Percentiles rank a stretch among this genome's conserved stretches.
Evolutionary conservation across 1,140 invertebrate genomes (phyloP).

Genomic region (Nilaparvata lugens): DNA sequence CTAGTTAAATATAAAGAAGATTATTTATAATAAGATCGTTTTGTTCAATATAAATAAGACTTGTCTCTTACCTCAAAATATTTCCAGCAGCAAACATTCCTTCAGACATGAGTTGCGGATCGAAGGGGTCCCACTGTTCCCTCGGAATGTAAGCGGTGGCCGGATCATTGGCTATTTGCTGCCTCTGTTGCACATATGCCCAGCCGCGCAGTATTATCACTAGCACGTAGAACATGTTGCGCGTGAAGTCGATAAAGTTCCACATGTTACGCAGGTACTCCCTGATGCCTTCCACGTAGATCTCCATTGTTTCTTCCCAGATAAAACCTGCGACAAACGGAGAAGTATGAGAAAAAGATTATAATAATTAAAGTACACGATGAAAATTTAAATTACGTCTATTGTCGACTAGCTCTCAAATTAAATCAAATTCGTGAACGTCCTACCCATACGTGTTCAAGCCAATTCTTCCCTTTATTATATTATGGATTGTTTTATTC

Average conservation of each 20-base stretch:
- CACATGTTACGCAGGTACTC: conserved; percentile 85
- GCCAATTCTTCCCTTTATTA: too few relatives aligned
- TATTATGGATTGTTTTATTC: too few relatives aligned
- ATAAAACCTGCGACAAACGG: conserved; percentile 60
- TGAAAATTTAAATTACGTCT: too few relatives aligned
- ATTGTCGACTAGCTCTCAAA: too few relatives aligned
- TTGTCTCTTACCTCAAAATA: conserved; percentile 68
- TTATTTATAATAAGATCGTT: too few relatives aligned
- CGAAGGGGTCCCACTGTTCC: conserved; percentile 85
- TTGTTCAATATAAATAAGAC: too few relatives aligned
- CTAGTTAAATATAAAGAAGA: too few relatives aligned
- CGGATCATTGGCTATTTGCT: conserved; percentile 53
- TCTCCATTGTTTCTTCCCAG: conserved; percentile 83
- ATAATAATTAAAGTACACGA: too few relatives aligned
- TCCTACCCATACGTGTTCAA: too few relatives aligned
- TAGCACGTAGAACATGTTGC: conserved; percentile 74
- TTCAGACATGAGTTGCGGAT: conserved; percentile 89
- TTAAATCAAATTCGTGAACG: too few relatives aligned
- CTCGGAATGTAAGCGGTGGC: conserved; percentile 61
- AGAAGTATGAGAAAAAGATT: background rate
- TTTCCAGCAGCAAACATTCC: conserved; percentile 92
- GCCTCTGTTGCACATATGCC: conserved; percentile 63
- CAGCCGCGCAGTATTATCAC: conserved; percentile 65
- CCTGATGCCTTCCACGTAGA: conserved; percentile 71
- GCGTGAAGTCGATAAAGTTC: conserved; percentile 92